Evolutionary conservation across 2,888 invertebrate genomes (phyloP).

Genomic region (Thecocarcelia acutangulata): DNA sequence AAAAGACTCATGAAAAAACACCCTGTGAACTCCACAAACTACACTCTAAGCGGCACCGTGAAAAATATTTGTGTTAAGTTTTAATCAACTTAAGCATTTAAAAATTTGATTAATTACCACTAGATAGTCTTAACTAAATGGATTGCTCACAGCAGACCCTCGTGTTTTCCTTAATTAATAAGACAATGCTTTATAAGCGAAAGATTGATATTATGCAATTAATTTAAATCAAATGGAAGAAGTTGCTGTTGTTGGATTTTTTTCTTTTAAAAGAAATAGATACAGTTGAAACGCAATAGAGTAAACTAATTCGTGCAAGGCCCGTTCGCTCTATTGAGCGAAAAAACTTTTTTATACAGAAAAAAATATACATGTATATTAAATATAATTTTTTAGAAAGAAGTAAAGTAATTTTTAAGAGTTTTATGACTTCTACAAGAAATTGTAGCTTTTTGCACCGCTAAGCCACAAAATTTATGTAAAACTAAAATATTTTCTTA

Average conservation of each 20-base stretch:
- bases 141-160: constrained; percentile 17
- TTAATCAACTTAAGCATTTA: constrained; percentile 52
- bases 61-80: constrained; percentile 31
- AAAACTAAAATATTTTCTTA: too few species aligned
- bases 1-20: constrained; percentile 16
- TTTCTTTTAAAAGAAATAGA: too few species aligned
- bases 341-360: too few species aligned
- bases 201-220: constrained; percentile 64
- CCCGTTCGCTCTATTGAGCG: too few species aligned
- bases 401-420: too few species aligned
- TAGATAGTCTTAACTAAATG: constrained; percentile 49
- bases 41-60: constrained; percentile 44
- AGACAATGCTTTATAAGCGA: constrained; percentile 34
- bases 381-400: too few species aligned
- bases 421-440: too few species aligned
- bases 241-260: constrained; percentile 30
- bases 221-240: constrained; percentile 54
- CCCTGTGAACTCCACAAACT: constrained; percentile 31
- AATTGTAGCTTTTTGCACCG: too few species aligned
- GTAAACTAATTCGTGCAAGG: too few species aligned
- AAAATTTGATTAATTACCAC: constrained; percentile 63
- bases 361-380: too few species aligned
- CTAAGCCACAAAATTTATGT: too few species aligned
- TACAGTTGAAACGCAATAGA: too few species aligned
- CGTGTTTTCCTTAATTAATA: constrained; percentile 20